phyloP scores from a whole-genome alignment of 2,888 invertebrate species.

The Phorcus lineatus region DNA sequence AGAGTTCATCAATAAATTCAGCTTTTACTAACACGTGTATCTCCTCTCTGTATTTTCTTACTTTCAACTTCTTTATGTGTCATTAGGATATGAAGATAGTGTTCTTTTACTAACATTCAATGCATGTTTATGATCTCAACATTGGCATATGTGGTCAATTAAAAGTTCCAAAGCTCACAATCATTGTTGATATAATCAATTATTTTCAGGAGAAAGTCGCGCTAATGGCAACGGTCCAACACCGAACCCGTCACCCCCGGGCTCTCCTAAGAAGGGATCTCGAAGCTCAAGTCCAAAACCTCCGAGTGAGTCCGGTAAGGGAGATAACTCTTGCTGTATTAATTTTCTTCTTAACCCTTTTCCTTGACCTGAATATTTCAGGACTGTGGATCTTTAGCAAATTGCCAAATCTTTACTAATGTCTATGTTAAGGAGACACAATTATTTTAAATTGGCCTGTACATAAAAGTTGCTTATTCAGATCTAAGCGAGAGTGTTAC shows the following conservation, averaged over 20 bases:
- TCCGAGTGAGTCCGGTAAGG: conserved; percentile 29
- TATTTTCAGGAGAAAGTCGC: conserved; percentile 79
- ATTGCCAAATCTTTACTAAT: too few species aligned
- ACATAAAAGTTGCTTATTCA: too few species aligned
- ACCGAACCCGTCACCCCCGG: conserved; percentile 82
- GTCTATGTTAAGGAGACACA: too few species aligned
- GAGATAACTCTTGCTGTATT: too few species aligned
- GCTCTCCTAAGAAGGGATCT: conserved; percentile 76
- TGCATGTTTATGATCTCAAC: background rate
- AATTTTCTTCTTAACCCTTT: too few species aligned
- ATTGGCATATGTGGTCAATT: background rate
- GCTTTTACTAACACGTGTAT: too few species aligned
- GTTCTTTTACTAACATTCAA: background rate
- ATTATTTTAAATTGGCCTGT: too few species aligned
- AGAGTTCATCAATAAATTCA: too few species aligned
- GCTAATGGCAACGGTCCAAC: conserved; percentile 88
- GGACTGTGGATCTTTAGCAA: too few species aligned
- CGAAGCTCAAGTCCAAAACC: conserved; percentile 73
- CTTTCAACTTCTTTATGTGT: background rate
- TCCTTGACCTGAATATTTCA: too few species aligned
- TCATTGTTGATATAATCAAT: background rate
- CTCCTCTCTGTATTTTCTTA: background rate
- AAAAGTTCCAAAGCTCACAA: background rate
- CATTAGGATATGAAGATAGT: background rate
- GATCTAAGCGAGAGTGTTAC: too few species aligned